These are phyloP conservation scores for Dreissena rostriformis DNA, from an alignment of 1,140 invertebrate genomes.

Conservation along the genomic window DNA sequence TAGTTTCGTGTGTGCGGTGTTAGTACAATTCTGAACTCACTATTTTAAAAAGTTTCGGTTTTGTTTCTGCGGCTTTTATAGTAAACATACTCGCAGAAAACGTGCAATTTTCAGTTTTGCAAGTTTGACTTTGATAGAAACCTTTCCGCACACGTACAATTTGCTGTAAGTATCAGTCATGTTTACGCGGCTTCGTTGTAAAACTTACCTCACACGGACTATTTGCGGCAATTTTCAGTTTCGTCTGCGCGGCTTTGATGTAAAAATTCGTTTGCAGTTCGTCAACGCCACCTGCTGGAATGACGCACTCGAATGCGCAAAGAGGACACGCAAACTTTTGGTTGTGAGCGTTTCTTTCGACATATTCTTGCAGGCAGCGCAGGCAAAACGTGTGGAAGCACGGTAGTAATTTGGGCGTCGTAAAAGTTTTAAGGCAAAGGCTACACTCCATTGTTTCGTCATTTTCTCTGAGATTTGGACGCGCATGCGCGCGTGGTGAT, in stretches of 20 bases:
- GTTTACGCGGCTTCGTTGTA: no score
- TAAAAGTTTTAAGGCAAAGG: constrained; percentile 54
- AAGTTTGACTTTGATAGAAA: no score
- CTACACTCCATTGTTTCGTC: constrained; percentile 48
- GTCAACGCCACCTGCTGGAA: constrained; percentile 40
- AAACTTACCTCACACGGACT: constrained; percentile 40
- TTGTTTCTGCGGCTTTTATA: no score
- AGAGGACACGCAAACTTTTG: constrained; percentile 51
- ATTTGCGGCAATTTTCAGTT: constrained; percentile 42
- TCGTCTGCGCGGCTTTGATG: constrained; percentile 52
- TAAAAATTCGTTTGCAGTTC: constrained; percentile 56
- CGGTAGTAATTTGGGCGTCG: constrained; percentile 56
- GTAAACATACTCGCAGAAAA: no score
- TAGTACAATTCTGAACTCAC: no score
- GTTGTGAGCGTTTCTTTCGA: constrained; percentile 43
- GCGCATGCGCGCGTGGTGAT: not conserved
- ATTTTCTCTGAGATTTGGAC: constrained; percentile 25
- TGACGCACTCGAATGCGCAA: constrained; percentile 39
- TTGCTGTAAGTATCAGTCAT: no score
- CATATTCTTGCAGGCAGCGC: constrained; percentile 82
- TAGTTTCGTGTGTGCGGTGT: no score
- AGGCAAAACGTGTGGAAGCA: constrained; percentile 69
- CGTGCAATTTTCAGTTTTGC: no score
- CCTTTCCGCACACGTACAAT: no score
- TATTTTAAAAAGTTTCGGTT: no score